Evolutionary conservation across 2,113 vertebrate species (phyloP).

Genomic region (chimpanzee (Pan troglodytes)): DNA sequence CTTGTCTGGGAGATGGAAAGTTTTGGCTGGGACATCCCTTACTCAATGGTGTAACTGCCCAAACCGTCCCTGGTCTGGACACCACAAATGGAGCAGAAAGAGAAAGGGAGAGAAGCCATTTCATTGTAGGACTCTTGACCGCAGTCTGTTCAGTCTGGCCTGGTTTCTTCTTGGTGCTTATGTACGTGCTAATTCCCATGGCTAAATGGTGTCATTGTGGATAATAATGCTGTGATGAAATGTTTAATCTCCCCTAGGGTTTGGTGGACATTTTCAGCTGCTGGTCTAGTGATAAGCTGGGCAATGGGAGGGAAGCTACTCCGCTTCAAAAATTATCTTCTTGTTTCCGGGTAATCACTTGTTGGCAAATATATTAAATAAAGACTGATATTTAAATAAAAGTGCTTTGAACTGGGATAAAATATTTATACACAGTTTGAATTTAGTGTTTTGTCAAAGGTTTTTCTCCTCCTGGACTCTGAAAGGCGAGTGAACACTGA

Average conservation of each 20-base stretch:
- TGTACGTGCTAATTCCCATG: not conserved
- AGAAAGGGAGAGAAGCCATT: conserved; percentile 33
- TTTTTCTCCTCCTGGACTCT: not conserved
- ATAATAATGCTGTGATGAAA: not conserved
- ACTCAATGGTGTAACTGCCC: not conserved
- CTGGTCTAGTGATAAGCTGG: not conserved
- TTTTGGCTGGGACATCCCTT: not conserved
- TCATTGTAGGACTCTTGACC: conserved; percentile 20
- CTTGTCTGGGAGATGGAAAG: not conserved
- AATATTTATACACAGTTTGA: not conserved
- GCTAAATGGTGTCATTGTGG: conserved; percentile 34
- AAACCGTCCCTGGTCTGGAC: not conserved
- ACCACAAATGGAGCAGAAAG: conserved; percentile 38
- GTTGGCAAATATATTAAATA: not conserved
- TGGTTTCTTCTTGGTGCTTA: not conserved
- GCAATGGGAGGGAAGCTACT: not conserved
- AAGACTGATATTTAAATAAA: not conserved
- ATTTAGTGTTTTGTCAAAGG: not conserved
- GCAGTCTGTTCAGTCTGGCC: conserved; percentile 37
- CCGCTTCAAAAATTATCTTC: not conserved
- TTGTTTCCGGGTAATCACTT: not conserved
- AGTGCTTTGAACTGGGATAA: not conserved
- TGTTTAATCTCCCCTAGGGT: not conserved
- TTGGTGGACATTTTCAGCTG: not conserved
- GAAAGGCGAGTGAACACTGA: not conserved